A percentile compares a stretch with the other conserved stretches of the same genome.
Evolutionary conservation across 2,797 vertebrate species (phyloP).

Genomic region (Apogon talboti): DNA sequence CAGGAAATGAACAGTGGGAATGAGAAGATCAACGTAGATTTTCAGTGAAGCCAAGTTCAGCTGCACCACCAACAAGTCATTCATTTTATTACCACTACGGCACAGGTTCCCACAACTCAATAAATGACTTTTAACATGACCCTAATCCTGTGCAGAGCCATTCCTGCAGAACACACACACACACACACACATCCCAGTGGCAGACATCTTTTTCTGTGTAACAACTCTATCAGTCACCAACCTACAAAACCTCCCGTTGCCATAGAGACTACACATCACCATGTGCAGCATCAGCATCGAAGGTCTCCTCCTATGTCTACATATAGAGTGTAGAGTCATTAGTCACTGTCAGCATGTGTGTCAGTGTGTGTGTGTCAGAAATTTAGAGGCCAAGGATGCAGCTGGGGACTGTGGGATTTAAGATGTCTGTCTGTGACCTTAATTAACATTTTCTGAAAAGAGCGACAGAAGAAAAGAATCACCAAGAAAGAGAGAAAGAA

Average conservation of each 20-base stretch:
- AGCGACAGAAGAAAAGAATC: not conserved
- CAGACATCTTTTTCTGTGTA: constrained; percentile 7
- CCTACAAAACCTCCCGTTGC: constrained; percentile 24
- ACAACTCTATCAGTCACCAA: constrained; percentile 19
- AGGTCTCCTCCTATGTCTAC: constrained; percentile 6
- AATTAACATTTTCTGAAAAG: constrained; percentile 52
- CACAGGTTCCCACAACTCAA: not conserved
- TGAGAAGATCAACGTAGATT: not conserved
- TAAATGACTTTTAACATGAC: not conserved
- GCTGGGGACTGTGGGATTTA: constrained; percentile 62
- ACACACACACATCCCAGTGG: constrained; percentile 12
- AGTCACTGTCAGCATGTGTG: constrained; percentile 51
- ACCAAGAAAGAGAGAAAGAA: not conserved
- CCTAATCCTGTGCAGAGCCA: not conserved
- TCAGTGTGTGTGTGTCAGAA: constrained; percentile 9
- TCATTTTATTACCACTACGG: not conserved
- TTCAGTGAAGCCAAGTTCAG: too few species aligned
- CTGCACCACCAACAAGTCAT: not conserved
- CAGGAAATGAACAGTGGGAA: constrained; percentile 14
- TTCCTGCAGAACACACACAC: not conserved
- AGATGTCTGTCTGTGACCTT: constrained; percentile 27
- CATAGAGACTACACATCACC: constrained; percentile 41
- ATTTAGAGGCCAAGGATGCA: constrained; percentile 20
- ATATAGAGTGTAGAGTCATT: constrained; percentile 24
- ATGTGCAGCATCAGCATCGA: constrained; percentile 49